Base-by-base conservation (phyloP, 2,888 invertebrate species). In the Vandiemenella viatica region DNA sequence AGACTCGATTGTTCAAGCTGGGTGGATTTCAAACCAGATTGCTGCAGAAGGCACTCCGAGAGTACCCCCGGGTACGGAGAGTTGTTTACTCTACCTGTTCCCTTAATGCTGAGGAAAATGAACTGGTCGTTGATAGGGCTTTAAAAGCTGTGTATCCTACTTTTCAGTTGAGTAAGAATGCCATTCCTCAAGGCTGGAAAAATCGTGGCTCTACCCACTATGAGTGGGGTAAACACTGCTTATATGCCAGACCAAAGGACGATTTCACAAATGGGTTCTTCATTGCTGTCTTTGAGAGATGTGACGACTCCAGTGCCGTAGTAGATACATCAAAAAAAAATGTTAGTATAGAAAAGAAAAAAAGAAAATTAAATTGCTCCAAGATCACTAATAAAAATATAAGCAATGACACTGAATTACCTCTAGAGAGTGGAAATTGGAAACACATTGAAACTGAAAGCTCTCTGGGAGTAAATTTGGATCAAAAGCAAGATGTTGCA, bases 21-120 rank as follows among this genome's bases (percentile, higher is more conserved):
- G 77, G 81, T n/a, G 77, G 79, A 1, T 74, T 92, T 46, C 90
- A 95, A 72, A 79, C 80, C 19, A 80, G 81, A 62, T 77, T 97
- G 50, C 69, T 99, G 1, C 77, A 80, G 49, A 87, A 90, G 64
- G 93, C 96, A 0, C 76, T 97, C 64, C 76, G 75, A 13, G 69
- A 74, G 0, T 95, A 93, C 65, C 89, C 93, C 0, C 76, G 76
- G 50, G 89, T 80, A 0, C 83, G 87, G 61, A 73, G 83, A 49
- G 80, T 98, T 15, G 85, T 95, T 3, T 98, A 98, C 66, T 97
- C 96, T 37, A 98, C 98, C 0, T 98, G 98, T 62, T 98, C 97
- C 0, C 60, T 91, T 8, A 76, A 85, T 63, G 75, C 79, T 0
- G 83, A 89, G 67, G 95, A 96, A 70, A 98, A 98, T 63, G 98